Evolutionary conservation across 2,113 vertebrate genomes (phyloP).

Genomic region (Accipiter cooperii): DNA sequence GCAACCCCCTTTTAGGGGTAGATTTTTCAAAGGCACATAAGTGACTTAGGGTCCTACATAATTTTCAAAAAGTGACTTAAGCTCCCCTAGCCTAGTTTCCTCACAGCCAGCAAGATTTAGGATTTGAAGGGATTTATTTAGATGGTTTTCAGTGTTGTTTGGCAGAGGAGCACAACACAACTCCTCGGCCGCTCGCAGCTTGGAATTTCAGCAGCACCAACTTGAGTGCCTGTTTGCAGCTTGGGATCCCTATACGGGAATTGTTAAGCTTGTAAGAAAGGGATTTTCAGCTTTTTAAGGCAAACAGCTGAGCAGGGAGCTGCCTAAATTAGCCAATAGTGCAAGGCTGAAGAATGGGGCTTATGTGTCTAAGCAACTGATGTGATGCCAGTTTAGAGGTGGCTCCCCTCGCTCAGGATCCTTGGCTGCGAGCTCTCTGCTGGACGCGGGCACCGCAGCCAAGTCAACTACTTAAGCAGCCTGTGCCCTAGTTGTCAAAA

Average conservation of each 20-base stretch:
- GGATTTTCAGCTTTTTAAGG: slow-evolving; percentile 63
- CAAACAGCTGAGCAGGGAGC: slow-evolving; percentile 48
- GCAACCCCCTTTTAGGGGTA: not conserved
- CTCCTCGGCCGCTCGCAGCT: not conserved
- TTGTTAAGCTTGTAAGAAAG: slow-evolving; percentile 62
- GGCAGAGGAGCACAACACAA: slow-evolving; percentile 19
- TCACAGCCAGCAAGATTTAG: slow-evolving; percentile 50
- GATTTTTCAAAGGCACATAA: slow-evolving; percentile 6
- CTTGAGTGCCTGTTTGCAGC: slow-evolving; percentile 14
- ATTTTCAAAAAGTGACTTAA: slow-evolving; percentile 39
- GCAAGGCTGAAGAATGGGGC: slow-evolving; percentile 29
- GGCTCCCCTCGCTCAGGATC: not conserved
- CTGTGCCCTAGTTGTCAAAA: slow-evolving; percentile 26
- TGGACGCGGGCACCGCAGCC: not conserved
- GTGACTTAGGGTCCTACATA: slow-evolving; percentile 2
- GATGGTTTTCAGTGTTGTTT: slow-evolving; percentile 29
- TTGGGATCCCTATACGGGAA: slow-evolving; percentile 20
- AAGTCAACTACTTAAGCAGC: slow-evolving; percentile 26
- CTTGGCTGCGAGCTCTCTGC: not conserved
- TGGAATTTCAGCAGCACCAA: slow-evolving; percentile 43
- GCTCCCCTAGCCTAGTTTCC: not conserved
- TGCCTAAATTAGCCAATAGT: slow-evolving; percentile 49
- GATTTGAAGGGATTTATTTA: slow-evolving; percentile 59
- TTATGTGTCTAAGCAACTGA: slow-evolving; percentile 57
- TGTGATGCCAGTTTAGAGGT: slow-evolving; percentile 53